Conservation (phyloP, 2,113 vertebrate species). For the Scophthalmus maximus region DNA sequence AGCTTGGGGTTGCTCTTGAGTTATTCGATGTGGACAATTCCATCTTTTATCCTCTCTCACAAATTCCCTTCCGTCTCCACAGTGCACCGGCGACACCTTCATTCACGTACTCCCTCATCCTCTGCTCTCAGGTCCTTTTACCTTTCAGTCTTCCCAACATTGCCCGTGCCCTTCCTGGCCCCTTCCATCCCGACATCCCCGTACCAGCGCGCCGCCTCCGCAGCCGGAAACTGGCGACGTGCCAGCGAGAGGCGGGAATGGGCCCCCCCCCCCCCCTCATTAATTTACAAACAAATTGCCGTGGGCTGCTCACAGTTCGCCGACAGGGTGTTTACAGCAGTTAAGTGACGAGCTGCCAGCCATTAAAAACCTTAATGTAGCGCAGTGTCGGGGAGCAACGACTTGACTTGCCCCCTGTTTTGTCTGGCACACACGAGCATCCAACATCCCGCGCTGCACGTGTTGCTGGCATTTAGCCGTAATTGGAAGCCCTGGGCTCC, state of each 20-base stretch:
- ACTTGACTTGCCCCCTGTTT: slow-evolving; percentile 47
- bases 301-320: slow-evolving; percentile 77
- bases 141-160: no score
- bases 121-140: not conserved
- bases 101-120: no score
- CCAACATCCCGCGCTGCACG: slow-evolving; percentile 32
- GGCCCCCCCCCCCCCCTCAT: slow-evolving; percentile 68
- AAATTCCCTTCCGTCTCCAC: not conserved
- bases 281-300: slow-evolving; percentile 84
- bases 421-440: slow-evolving; percentile 58
- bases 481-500: slow-evolving; percentile 74
- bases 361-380: slow-evolving; percentile 80
- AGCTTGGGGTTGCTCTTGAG: not conserved
- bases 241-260: slow-evolving; percentile 78
- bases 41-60: not conserved
- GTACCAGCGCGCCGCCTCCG: slow-evolving; percentile 79
- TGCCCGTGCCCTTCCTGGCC: not conserved
- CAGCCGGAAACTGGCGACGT: slow-evolving; percentile 77
- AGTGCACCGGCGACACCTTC: not conserved
- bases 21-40: slow-evolving; percentile 14
- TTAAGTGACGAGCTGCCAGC: slow-evolving; percentile 77
- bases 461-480: slow-evolving; percentile 68
- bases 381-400: slow-evolving; percentile 53
- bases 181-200: slow-evolving; percentile 71
- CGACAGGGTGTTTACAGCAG: slow-evolving; percentile 76